Base-by-base conservation (phyloP, 1,140 invertebrate species). In the Atopsyche davidsoni region DNA sequence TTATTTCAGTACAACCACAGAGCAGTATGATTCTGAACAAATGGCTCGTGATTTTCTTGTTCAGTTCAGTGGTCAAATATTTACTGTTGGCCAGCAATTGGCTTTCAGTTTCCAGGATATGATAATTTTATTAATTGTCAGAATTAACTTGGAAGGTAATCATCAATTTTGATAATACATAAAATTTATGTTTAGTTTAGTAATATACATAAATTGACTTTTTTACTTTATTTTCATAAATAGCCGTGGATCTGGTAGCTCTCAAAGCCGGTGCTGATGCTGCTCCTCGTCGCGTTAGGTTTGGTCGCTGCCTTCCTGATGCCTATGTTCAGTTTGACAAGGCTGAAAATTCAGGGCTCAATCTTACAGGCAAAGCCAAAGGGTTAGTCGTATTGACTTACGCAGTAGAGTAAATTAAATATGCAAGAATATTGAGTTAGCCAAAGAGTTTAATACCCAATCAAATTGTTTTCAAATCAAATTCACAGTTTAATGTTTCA, bases 41-140 rank as follows among this genome's bases (percentile, higher is more conserved):
- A 98, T 99, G 95, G 90, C 93, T 3, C 81, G 82, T 48, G 92
- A 97, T 66, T 98, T 98, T 68, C 72, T 89, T 0, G 79, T 86
- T 62, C 85, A 91, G 62, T 98, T 98, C 73, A 79, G 87, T 18
- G 85, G 87, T 24, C 87, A 94, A 70, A 85, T 92, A 3, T 92
- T 98, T 64, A 90, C 92, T 18, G 83, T 89, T 18, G 90, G 89
- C 9, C 94, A 98, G 64, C 85, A 88, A 47, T 66, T 98, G 50
- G 92, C 89, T 2, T 98, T 96, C 63, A 80, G 81, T 19, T 88
- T 93, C 70, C 78, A 80, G 57, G 92, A 95, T 32, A 95, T 92
- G 67, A 94, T 93, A 66, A 76, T 93, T 14, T 71, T 98, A 6
- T 79, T 81, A 2, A 62, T 96, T 11, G 75, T 83, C 6, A 86